phyloP scores from a whole-genome alignment of 2,113 vertebrate genomes.

The Rattus norvegicus region DNA sequence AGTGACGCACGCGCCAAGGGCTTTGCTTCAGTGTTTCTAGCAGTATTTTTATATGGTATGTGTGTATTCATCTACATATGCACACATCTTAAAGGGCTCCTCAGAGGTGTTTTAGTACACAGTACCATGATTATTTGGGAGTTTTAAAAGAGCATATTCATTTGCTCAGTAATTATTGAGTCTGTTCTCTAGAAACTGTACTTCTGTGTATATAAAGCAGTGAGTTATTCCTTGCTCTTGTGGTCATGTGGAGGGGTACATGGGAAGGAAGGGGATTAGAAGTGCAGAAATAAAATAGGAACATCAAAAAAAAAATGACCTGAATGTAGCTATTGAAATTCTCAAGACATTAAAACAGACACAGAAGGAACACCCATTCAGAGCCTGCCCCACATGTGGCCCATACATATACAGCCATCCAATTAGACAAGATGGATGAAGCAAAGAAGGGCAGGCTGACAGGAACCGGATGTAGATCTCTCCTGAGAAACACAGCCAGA shows the following conservation, averaged over 20 bases:
- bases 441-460: too few species aligned
- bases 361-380: too few species aligned
- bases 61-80: background rate
- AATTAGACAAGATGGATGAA: too few species aligned
- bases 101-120: background rate
- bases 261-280: background rate
- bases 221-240: background rate
- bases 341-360: too few species aligned
- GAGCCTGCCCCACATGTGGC: too few species aligned
- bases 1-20: background rate
- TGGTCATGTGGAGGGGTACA: background rate
- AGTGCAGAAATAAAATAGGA: background rate
- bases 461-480: too few species aligned
- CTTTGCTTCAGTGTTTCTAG: background rate
- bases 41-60: background rate
- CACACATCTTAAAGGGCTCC: background rate
- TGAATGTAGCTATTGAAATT: background rate
- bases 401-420: too few species aligned
- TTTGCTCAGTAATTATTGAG: constrained; percentile 21
- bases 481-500: too few species aligned
- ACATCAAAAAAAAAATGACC: background rate
- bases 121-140: background rate
- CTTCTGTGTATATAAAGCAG: background rate
- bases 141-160: constrained; percentile 20
- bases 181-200: background rate